These are phyloP conservation scores for Leucoraja ocellata DNA, from an alignment of 2,797 vertebrate genomes.

Conservation along the genomic window DNA sequence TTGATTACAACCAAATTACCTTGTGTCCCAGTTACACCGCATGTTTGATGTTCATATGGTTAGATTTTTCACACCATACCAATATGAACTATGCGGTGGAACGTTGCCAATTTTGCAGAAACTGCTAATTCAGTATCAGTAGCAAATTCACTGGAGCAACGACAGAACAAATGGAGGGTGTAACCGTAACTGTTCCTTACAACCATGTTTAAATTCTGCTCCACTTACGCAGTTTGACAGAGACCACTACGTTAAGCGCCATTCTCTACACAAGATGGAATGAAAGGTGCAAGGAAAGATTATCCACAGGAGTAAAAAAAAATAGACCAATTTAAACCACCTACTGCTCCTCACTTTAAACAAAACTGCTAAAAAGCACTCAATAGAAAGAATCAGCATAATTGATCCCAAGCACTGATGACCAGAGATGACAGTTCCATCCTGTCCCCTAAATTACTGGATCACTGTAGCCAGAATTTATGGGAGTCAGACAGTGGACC, in stretches of 20 bases:
- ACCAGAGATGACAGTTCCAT: conserved; percentile 66
- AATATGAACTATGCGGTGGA: conserved; percentile 7
- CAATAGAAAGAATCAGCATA: conserved; percentile 48
- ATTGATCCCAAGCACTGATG: conserved; percentile 66
- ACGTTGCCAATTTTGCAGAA: conserved; percentile 19
- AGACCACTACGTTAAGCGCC: neutral
- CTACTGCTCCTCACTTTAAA: neutral
- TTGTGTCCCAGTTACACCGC: conserved; percentile 1
- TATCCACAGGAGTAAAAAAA: conserved; percentile 7
- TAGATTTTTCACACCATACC: neutral
- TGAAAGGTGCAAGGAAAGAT: neutral
- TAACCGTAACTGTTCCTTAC: neutral
- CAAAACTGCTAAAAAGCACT: conserved; percentile 47
- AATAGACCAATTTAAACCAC: neutral
- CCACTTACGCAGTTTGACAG: neutral
- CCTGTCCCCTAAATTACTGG: conserved; percentile 73
- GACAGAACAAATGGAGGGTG: neutral
- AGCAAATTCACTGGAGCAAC: conserved; percentile 16
- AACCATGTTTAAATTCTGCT: neutral
- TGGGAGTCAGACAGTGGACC: conserved; percentile 74
- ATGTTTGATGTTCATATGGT: neutral
- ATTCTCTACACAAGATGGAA: neutral
- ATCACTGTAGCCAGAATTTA: conserved; percentile 77
- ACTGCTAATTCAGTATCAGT: conserved; percentile 1
- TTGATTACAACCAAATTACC: conserved; percentile 21